A percentile compares a stretch with the other conserved stretches of the same genome.
phyloP scores from a whole-genome alignment of 2,113 vertebrate species.

The Sylvietta virens region DNA sequence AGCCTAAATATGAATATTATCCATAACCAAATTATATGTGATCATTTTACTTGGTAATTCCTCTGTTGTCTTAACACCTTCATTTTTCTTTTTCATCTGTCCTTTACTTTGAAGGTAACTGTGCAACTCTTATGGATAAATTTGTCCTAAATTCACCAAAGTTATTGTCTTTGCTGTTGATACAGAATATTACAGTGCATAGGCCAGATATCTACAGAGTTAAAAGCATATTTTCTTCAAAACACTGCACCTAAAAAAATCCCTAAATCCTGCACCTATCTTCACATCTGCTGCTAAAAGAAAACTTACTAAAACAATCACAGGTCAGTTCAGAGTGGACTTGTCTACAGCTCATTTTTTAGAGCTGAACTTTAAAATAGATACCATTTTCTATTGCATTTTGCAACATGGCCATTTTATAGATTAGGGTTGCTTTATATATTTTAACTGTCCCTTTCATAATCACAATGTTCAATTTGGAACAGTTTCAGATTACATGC shows the following conservation, averaged over 20 bases:
- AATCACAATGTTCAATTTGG: background rate
- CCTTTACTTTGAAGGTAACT: background rate
- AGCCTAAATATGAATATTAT: background rate
- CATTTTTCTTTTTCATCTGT: background rate
- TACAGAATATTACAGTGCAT: background rate
- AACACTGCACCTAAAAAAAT: background rate
- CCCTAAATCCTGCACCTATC: accelerated
- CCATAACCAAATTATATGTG: background rate
- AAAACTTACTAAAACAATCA: background rate
- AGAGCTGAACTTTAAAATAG: background rate
- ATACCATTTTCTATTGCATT: background rate
- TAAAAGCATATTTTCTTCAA: background rate
- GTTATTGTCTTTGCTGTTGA: background rate
- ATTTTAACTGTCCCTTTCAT: background rate
- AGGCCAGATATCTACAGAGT: background rate
- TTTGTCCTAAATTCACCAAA: background rate
- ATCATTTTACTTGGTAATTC: background rate
- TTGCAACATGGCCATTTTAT: background rate
- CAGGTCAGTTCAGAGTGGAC: background rate
- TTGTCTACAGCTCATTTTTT: background rate
- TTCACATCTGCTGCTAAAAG: accelerated
- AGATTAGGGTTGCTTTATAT: background rate
- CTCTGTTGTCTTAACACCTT: background rate
- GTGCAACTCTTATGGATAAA: background rate
- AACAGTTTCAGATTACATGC: background rate